phyloP scores from a whole-genome alignment of 2,797 vertebrate genomes.

The Lepus townsendii region DNA sequence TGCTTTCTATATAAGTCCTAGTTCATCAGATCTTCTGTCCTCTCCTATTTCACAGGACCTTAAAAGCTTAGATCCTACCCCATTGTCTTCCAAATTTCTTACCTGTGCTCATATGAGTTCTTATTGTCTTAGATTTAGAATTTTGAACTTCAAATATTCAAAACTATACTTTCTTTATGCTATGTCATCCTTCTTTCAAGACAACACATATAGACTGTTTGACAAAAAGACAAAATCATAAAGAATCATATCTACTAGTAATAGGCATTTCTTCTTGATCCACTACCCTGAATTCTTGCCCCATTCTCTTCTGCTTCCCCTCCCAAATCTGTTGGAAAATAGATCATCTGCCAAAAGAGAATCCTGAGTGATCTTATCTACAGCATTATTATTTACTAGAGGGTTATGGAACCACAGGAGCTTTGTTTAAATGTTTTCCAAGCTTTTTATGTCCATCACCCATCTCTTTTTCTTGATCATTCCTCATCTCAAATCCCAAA shows the following conservation, averaged over 20 bases:
- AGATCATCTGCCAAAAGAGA: background rate
- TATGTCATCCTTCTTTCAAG: background rate
- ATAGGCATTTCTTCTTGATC: background rate
- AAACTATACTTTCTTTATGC: background rate
- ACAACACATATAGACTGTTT: background rate
- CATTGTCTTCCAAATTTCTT: background rate
- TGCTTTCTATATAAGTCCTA: background rate
- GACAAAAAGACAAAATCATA: background rate
- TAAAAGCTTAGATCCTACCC: background rate
- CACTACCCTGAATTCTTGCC: background rate
- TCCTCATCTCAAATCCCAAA: background rate
- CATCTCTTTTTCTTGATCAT: background rate
- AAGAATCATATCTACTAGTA: background rate
- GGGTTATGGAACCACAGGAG: too few species aligned
- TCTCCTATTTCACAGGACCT: background rate
- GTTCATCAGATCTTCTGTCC: background rate
- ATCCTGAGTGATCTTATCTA: background rate
- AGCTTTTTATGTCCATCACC: background rate
- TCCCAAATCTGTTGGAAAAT: background rate
- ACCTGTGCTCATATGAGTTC: background rate
- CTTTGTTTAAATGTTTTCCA: constrained; percentile 7
- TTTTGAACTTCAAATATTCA: constrained; percentile 11
- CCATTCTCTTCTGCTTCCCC: background rate
- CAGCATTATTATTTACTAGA: background rate
- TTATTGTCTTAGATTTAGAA: background rate